Conservation (phyloP, 1,140 invertebrate genomes). For the Euura lappo region DNA sequence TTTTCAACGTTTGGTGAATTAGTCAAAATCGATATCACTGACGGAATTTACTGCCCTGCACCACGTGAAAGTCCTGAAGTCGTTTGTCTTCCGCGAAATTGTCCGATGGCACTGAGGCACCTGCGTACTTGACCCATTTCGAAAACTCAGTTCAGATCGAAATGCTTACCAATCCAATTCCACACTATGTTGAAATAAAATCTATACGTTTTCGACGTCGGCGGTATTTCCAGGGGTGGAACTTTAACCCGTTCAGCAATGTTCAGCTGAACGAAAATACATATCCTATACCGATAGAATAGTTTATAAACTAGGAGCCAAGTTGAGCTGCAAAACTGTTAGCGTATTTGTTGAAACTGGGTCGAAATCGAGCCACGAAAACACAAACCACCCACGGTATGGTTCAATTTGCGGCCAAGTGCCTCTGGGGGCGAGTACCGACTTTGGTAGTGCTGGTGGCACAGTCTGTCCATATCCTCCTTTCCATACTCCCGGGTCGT, state of each 20-base stretch:
- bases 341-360: background rate
- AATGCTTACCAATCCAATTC: too few relatives aligned
- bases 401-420: conserved; percentile 5
- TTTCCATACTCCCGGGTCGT: too few relatives aligned
- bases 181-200: background rate
- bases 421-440: background rate
- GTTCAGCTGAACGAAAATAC: too few relatives aligned
- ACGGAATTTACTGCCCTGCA: too few relatives aligned
- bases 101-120: too few relatives aligned
- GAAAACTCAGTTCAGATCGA: too few relatives aligned
- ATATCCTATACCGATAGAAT: background rate
- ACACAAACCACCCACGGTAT: background rate
- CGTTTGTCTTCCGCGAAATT: too few relatives aligned
- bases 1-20: too few relatives aligned
- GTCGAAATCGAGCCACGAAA: background rate
- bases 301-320: conserved; percentile 6
- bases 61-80: too few relatives aligned
- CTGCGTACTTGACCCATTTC: too few relatives aligned
- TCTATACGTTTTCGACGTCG: background rate
- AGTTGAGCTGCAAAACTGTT: background rate
- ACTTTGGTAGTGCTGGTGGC: background rate
- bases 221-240: background rate
- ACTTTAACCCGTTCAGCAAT: background rate
- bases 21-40: too few relatives aligned
- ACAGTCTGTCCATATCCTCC: background rate